Evolutionary conservation across 1,140 invertebrate species (phyloP).

Genomic region (Amphibalanus amphitrite): DNA sequence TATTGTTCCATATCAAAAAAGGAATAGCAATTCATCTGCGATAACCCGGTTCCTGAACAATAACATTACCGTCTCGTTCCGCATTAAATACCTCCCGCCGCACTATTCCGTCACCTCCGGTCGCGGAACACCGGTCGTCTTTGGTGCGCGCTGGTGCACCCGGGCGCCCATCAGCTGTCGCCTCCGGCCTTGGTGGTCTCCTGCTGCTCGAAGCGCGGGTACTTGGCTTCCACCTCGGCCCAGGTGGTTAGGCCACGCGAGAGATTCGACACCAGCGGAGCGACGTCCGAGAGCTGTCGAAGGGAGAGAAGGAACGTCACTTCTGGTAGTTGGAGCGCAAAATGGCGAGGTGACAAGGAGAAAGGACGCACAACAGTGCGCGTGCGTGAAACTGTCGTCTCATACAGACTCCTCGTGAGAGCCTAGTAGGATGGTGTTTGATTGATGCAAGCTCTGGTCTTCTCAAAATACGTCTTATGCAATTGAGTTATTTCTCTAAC

Average conservation of each 20-base stretch:
- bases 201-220: conserved; percentile 87
- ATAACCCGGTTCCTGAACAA: conserved; percentile 22
- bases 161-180: background rate
- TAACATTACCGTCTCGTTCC: too few relatives aligned
- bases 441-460: too few relatives aligned
- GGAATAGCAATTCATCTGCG: too few relatives aligned
- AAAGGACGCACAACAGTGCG: background rate
- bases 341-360: background rate
- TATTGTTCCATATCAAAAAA: too few relatives aligned
- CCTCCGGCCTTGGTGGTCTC: conserved; percentile 31
- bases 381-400: background rate
- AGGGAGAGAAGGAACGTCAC: background rate
- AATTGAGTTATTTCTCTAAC: too few relatives aligned
- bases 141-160: background rate
- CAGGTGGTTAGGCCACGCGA: conserved; percentile 31
- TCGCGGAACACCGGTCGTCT: background rate
- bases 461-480: too few relatives aligned
- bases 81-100: too few relatives aligned
- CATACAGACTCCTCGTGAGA: too few relatives aligned
- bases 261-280: conserved; percentile 51
- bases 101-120: background rate
- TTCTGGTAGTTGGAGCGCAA: background rate
- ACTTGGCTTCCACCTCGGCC: conserved; percentile 56
- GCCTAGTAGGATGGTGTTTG: too few relatives aligned
- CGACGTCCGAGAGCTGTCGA: conserved; percentile 47